Evolutionary conservation across 2,113 vertebrate genomes (phyloP), one percentile per base, ranked within the genome.

Genomic region (Cyrtonyx montezumae): DNA sequence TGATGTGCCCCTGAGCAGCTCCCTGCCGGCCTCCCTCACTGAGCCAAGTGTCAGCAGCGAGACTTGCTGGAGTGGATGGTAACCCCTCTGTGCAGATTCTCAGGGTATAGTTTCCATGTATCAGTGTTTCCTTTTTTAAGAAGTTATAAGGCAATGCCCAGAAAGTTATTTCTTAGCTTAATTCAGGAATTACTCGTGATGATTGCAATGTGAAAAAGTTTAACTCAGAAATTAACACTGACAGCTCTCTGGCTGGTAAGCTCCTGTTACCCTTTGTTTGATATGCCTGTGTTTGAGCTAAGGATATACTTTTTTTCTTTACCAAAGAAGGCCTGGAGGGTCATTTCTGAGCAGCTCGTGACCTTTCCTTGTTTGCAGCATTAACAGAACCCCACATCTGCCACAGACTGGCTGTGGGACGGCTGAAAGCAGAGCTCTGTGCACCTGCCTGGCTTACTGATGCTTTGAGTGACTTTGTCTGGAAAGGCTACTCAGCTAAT

Each of bases 1-100:
- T 30, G 55, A 7, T 8, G 1, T 7, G 26, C 9, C 48, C 71
- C 48, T 7, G 40, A 1, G 0, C 42, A 0, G 6, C 22, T 19
- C 46, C 1, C 0, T 10, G 5, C 32, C 0, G 0, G 9, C 40
- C 28, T 25, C 48, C 28, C 30, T 5, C 9, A 28, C 20, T 0
- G 1, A 78, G 37, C 11, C 10, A 11, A 11, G 26, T 22, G 55
- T 3, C 51, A 53, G 1, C 0, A 5, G 32, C 0, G 1, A 58
- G 48, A 40, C 18, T 16, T 22, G 22, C 53, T 3, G 1, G 32
- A 9, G 36, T 20, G 4, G 0, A 3, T 8, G 11, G 7, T 11
- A 51, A 19, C 26, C 21, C 26, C 21, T 37, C 63, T 42, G n/a
- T 5, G 37, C 13, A 6, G 23, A 4, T 15, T 26, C 25, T 53